Evolutionary conservation across 1,140 invertebrate genomes (phyloP).

Genomic region (Aphis craccivora): DNA sequence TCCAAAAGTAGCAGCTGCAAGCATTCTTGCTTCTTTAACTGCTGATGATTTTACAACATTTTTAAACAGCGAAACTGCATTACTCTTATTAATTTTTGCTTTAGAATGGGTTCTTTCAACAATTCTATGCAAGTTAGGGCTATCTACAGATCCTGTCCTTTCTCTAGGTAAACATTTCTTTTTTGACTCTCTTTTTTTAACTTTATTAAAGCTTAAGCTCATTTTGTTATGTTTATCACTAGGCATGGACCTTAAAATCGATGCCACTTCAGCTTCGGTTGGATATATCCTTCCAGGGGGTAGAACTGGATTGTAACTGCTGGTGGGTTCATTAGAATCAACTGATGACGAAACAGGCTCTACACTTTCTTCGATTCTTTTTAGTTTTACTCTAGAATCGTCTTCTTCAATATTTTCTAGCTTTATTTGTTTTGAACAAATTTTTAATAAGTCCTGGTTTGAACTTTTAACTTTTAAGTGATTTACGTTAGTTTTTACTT

Average conservation of each 20-base stretch:
- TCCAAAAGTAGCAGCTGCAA: slow-evolving; percentile 59
- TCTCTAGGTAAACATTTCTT: slow-evolving; percentile 67
- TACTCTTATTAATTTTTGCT: slow-evolving; percentile 51
- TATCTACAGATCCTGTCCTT: slow-evolving; percentile 51
- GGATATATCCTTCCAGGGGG: slow-evolving; percentile 60
- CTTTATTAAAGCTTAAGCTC: slow-evolving; percentile 60
- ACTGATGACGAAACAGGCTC: slow-evolving; percentile 60
- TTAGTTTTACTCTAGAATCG: slow-evolving; percentile 50
- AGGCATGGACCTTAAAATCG: slow-evolving; percentile 62
- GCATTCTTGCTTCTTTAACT: slow-evolving; percentile 61
- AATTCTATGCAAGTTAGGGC: slow-evolving; percentile 50
- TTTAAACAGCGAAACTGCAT: slow-evolving; percentile 60
- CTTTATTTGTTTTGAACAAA: slow-evolving; percentile 55
- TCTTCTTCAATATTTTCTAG: slow-evolving; percentile 50
- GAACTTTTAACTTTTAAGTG: slow-evolving; percentile 52
- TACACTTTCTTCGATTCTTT: slow-evolving; percentile 47
- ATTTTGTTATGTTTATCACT: slow-evolving; percentile 60
- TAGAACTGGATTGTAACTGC: slow-evolving; percentile 49
- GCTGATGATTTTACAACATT: slow-evolving; percentile 60
- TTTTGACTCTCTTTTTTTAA: slow-evolving; percentile 68
- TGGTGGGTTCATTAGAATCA: slow-evolving; percentile 28
- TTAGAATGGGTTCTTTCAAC: slow-evolving; percentile 48
- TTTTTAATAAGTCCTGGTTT: slow-evolving; percentile 53
- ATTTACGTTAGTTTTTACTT: slow-evolving; percentile 47
- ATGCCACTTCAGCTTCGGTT: slow-evolving; percentile 62